These are phyloP conservation scores for Crotalus viridis DNA, from an alignment of 2,113 vertebrate species.

Conservation along the genomic window DNA sequence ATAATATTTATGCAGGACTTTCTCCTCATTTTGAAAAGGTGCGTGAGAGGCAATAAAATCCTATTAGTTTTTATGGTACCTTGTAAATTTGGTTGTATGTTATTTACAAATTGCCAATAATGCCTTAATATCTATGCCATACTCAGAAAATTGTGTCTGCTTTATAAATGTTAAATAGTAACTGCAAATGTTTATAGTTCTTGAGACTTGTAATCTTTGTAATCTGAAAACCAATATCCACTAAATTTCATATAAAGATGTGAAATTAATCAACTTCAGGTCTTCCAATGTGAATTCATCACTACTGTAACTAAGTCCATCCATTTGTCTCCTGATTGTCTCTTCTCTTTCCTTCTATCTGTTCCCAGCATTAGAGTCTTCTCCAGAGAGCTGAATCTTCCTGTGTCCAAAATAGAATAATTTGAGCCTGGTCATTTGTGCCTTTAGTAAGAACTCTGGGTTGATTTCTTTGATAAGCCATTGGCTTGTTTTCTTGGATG, in stretches of 20 bases:
- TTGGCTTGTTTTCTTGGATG: neutral
- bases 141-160: neutral
- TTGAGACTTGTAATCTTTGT: conserved; percentile 14
- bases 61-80: neutral
- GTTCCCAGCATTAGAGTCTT: neutral
- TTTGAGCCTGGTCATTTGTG: neutral
- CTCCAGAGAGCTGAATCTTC: neutral
- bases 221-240: conserved; percentile 14
- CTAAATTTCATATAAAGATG: conserved; percentile 7
- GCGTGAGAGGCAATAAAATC: neutral
- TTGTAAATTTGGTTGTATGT: neutral
- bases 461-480: neutral
- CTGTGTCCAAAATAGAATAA: neutral
- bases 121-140: neutral
- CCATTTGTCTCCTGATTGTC: neutral
- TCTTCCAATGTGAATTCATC: neutral
- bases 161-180: neutral
- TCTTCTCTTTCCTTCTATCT: neutral
- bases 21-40: neutral
- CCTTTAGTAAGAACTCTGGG: neutral
- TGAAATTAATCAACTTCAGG: neutral
- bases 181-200: neutral
- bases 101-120: neutral
- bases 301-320: neutral
- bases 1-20: neutral